Evolutionary conservation across 1,140 invertebrate species (phyloP).

Genomic region (Bemisia tabaci): DNA sequence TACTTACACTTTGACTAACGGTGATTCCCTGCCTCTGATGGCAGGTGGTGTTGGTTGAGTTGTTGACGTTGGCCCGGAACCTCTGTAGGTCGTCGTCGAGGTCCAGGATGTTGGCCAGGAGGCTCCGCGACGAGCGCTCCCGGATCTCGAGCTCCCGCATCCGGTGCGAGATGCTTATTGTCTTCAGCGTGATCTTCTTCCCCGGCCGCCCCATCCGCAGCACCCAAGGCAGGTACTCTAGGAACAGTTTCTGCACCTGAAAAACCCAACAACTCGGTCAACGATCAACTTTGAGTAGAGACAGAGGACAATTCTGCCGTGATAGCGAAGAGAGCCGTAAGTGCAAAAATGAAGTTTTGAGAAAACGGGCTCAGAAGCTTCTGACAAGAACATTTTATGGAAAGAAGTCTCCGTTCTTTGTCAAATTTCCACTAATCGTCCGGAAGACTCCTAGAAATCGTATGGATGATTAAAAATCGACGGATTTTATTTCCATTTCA

Average conservation of each 20-base stretch:
- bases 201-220: conserved; percentile 87
- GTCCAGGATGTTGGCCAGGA: conserved; percentile 85
- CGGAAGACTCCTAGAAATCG: no score
- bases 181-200: conserved; percentile 83
- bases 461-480: no score
- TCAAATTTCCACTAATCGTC: no score
- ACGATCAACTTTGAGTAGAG: no score
- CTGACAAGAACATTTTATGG: not conserved
- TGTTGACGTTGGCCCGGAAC: conserved; percentile 31
- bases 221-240: conserved; percentile 93
- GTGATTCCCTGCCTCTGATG: no score
- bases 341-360: no score
- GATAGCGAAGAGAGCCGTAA: no score
- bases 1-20: not conserved
- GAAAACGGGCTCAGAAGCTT: no score
- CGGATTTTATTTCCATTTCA: no score
- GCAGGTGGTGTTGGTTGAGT: no score
- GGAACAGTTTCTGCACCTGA: conserved; percentile 81
- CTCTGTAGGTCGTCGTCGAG: conserved; percentile 78
- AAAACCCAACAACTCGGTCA: conserved; percentile 21
- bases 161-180: conserved; percentile 70
- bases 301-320: no score
- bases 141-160: conserved; percentile 84
- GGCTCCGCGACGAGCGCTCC: conserved; percentile 80
- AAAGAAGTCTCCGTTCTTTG: no score